These are phyloP conservation scores for Cheilosia impressa DNA, from an alignment of 2,888 invertebrate genomes.

Conservation along the genomic window DNA sequence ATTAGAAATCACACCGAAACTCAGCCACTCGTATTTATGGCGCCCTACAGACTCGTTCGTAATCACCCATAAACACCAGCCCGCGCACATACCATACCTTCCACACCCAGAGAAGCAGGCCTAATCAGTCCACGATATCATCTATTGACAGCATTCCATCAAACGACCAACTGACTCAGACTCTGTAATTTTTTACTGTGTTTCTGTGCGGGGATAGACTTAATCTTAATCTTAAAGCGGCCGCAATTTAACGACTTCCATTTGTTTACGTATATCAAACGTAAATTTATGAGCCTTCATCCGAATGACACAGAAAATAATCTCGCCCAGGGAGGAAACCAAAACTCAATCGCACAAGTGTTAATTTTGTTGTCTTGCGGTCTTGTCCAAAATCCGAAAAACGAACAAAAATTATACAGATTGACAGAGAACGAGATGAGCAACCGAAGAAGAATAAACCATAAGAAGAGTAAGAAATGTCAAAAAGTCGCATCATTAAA, in stretches of 20 bases:
- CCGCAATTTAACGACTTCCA: slow-evolving; percentile 10
- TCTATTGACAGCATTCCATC: too few relatives aligned
- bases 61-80: too few relatives aligned
- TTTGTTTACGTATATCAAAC: slow-evolving; percentile 18
- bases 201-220: neutral
- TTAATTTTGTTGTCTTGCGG: neutral
- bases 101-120: neutral
- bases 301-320: slow-evolving; percentile 2
- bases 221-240: neutral
- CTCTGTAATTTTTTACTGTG: neutral
- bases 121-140: neutral
- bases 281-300: slow-evolving; percentile 20
- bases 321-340: neutral
- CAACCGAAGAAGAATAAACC: too few relatives aligned
- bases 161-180: neutral
- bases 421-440: neutral
- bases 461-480: slow-evolving; percentile 23
- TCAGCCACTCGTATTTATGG: neutral
- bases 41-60: too few relatives aligned
- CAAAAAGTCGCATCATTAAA: slow-evolving; percentile 49
- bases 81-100: neutral
- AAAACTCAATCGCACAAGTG: neutral
- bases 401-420: neutral
- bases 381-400: neutral
- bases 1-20: too few relatives aligned